These are phyloP conservation scores for Rattus norvegicus DNA, from an alignment of 2,113 vertebrate species.

Conservation along the genomic window GRCr8 NC_086020.1:65220001-65220500, in stretches of 20 bases:
- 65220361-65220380: slow-evolving; percentile 77
- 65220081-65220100: background rate
- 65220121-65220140: slow-evolving; percentile 48
- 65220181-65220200: slow-evolving; percentile 75
- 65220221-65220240: background rate
- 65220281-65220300: slow-evolving; percentile 84
- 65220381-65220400: slow-evolving; percentile 72
- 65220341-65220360: slow-evolving; percentile 79
- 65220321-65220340: slow-evolving; percentile 81
- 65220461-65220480: slow-evolving; percentile 18
- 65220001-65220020: slow-evolving; percentile 44
- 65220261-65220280: slow-evolving; percentile 86
- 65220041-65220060: background rate
- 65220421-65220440: slow-evolving; percentile 14
- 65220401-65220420: slow-evolving; percentile 36
- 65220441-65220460: background rate
- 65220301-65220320: slow-evolving; percentile 86
- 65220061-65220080: background rate
- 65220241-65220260: slow-evolving; percentile 74
- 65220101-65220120: background rate
- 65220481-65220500: background rate
- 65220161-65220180: slow-evolving; percentile 10
- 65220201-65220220: slow-evolving; percentile 76
- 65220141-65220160: slow-evolving; percentile 43
- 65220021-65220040: background rate